Percentiles rank a stretch among this genome's conserved stretches.
These are phyloP conservation scores for Diglossa brunneiventris DNA, from an alignment of 2,113 vertebrate genomes.

Conservation along the genomic window DNA sequence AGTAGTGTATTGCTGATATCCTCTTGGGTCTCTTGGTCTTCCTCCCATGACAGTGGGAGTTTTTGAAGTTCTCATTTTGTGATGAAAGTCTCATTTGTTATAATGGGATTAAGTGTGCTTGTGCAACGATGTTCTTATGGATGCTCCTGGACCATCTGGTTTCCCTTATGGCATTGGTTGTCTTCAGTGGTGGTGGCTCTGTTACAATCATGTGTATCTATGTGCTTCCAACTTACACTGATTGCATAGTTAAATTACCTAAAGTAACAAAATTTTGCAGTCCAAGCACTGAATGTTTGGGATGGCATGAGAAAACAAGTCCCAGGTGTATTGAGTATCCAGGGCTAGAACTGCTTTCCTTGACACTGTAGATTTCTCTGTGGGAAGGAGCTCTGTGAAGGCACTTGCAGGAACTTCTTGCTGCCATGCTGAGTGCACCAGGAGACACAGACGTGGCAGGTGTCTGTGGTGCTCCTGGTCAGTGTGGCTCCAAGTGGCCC, in stretches of 20 bases:
- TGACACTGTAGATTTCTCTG: neutral
- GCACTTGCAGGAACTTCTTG: neutral
- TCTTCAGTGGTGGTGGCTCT: neutral
- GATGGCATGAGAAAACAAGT: neutral
- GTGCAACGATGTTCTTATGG: neutral
- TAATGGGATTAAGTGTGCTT: neutral
- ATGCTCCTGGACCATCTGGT: neutral
- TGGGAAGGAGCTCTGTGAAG: neutral
- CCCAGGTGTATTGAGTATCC: neutral
- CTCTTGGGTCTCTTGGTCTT: neutral
- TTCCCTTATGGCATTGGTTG: neutral
- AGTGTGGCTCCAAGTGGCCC: neutral
- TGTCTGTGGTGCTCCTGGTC: neutral
- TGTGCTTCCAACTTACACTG: neutral
- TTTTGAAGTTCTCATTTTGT: neutral
- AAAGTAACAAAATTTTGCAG: neutral
- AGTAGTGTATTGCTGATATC: neutral
- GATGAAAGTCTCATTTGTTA: neutral
- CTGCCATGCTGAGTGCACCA: accelerated
- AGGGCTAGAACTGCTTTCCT: neutral
- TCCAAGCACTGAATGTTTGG: neutral
- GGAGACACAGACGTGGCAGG: neutral
- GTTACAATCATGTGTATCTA: neutral
- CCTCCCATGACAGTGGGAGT: neutral
- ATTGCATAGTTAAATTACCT: neutral